These are phyloP conservation scores for Calidris pugnax DNA, from an alignment of 2,113 vertebrate genomes.

Conservation along the genomic window DNA sequence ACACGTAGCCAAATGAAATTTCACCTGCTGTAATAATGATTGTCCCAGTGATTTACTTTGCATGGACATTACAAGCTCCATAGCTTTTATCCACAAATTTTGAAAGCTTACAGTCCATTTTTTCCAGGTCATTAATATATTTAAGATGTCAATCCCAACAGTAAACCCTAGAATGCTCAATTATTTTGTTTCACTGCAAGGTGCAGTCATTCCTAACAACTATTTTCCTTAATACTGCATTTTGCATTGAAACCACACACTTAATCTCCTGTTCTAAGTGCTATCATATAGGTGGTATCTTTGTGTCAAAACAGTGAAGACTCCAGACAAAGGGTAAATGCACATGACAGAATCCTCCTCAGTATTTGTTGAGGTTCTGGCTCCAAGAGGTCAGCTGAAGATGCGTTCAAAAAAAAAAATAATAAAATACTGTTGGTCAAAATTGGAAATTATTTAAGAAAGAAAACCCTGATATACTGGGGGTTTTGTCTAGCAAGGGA, in stretches of 20 bases:
- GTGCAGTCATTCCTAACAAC: background rate
- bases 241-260: background rate
- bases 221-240: background rate
- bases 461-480: background rate
- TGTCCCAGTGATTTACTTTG: background rate
- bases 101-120: constrained; percentile 21
- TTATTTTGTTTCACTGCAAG: background rate
- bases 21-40: background rate
- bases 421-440: background rate
- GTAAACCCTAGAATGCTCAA: background rate
- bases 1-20: background rate
- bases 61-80: background rate
- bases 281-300: background rate
- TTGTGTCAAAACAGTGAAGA: background rate
- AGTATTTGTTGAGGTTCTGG: background rate
- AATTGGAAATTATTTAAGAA: background rate
- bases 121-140: constrained; percentile 1
- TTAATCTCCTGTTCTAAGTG: background rate
- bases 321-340: background rate
- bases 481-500: background rate
- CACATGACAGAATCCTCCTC: background rate
- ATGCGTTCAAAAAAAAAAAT: background rate
- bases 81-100: constrained; percentile 27
- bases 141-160: background rate
- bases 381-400: background rate